Conservation (phyloP, 2,797 vertebrate genomes). For the Centropyge bicolor region DNA sequence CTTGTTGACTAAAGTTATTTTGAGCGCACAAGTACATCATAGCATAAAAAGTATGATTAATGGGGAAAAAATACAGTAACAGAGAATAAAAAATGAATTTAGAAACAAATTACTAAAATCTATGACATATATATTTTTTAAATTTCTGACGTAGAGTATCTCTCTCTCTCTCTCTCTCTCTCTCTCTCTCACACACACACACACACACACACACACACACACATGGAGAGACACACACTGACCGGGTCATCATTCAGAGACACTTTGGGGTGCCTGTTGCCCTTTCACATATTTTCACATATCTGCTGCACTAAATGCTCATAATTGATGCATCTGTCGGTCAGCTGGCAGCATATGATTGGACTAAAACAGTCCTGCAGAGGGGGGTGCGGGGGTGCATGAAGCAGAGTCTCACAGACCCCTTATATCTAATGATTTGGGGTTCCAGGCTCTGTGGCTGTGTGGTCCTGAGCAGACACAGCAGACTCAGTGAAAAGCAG, state of each 20-base stretch:
- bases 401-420: slow-evolving; percentile 68
- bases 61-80: not conserved
- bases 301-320: slow-evolving; percentile 89
- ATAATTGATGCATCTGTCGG: slow-evolving; percentile 94
- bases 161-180: not conserved
- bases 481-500: slow-evolving; percentile 73
- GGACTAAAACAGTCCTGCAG: slow-evolving; percentile 74
- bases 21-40: not conserved
- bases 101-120: not conserved
- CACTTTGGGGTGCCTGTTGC: slow-evolving; percentile 78
- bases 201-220: slow-evolving; percentile 34
- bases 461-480: slow-evolving; percentile 82
- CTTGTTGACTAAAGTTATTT: slow-evolving; percentile 28
- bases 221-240: too few relatives aligned
- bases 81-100: not conserved
- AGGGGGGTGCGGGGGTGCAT: slow-evolving; percentile 36
- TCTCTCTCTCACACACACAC: not conserved
- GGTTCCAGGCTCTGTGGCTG: slow-evolving; percentile 73
- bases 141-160: not conserved
- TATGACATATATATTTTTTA: too few relatives aligned
- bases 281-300: slow-evolving; percentile 88
- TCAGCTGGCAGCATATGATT: slow-evolving; percentile 92
- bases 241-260: slow-evolving; percentile 72
- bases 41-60: not conserved
- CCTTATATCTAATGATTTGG: slow-evolving; percentile 79